Evolutionary conservation across 2,113 vertebrate species (phyloP), one percentile per base, ranked within the genome.

Genomic region (Sebastes schlegelii): DNA sequence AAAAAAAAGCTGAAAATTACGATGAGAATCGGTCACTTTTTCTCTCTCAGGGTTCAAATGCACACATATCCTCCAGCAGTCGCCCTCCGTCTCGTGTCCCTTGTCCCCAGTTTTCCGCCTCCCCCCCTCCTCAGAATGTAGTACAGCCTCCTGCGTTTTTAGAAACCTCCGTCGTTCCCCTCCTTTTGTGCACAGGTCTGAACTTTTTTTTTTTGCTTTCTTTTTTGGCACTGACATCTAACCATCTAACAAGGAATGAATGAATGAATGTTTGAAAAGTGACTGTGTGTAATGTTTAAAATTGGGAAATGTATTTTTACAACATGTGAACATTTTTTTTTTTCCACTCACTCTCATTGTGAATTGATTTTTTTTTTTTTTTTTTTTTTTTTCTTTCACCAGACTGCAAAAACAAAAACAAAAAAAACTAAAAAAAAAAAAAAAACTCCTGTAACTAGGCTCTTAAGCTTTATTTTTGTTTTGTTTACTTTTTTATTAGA

Each of bases 401-500:
- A 94, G 94, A 95, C 94, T 95, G 94, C 94, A 95, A 95, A 95
- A 96, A 95, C 89, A 85, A 89, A 88, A 60, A 84, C 74, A 72
- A 88, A 82, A 90, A 70, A 80, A 85, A 60, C 82, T 74, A 72
- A 88, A 82, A 90, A 80, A 85, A 74, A 89, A 93, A 86, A 91
- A 89, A 85, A 75, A 79, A 64, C 88, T 92, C 92, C 91, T 96
- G 95, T 96, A 95, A 94, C 95, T 95, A 95, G 95, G 93, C 95
- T 96, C 94, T 95, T 95, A 95, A 95, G 95, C 95, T 96, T 95
- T 95, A 92, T 93, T 95, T 96, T 95, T 94, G 86, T 92, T 95
- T 95, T 95, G 93, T 96, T 95, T 95, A 94, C 93, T 95, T 96
- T 96, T 95, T 94, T 96, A 95, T 95, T 96, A 96, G 95, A 96